Conservation (phyloP, 2,113 vertebrate species). For the Suncus etruscus region DNA sequence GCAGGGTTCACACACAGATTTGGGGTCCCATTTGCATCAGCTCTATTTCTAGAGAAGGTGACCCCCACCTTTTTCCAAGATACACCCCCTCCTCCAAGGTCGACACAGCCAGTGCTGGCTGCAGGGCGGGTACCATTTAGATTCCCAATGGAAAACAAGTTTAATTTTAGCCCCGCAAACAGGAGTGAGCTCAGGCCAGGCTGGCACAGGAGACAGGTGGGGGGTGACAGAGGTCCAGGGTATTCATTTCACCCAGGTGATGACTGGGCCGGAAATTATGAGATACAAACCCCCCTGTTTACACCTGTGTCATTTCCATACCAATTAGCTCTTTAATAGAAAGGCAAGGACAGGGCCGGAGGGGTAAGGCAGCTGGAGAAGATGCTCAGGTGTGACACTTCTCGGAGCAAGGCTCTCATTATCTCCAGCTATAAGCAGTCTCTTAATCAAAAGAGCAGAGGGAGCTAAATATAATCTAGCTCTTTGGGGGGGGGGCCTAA, state of each 20-base stretch:
- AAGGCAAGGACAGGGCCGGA: conserved; percentile 62
- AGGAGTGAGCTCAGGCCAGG: conserved; percentile 58
- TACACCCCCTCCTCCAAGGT: neutral
- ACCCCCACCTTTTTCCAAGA: neutral
- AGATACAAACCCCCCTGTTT: conserved; percentile 73
- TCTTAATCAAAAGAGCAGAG: conserved; percentile 80
- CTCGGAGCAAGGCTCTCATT: conserved; percentile 80
- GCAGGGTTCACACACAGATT: neutral
- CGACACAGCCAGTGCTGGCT: neutral
- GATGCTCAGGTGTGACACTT: conserved; percentile 75
- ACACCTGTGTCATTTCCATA: conserved; percentile 79
- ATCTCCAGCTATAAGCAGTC: conserved; percentile 70
- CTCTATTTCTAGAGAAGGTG: neutral
- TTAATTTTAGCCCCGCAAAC: conserved; percentile 76
- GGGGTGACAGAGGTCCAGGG: conserved; percentile 15
- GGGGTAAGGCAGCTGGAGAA: conserved; percentile 72
- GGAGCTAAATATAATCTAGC: conserved; percentile 79
- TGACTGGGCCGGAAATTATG: conserved; percentile 59
- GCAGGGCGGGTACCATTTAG: neutral
- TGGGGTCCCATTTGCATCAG: neutral
- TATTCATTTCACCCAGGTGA: conserved; percentile 75
- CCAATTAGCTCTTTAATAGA: conserved; percentile 77
- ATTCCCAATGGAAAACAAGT: conserved; percentile 62
- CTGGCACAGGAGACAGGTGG: conserved; percentile 46
- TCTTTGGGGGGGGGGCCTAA: conserved; percentile 59